Conservation (phyloP, 2,113 vertebrate genomes). For the Lepus timidus region DNA sequence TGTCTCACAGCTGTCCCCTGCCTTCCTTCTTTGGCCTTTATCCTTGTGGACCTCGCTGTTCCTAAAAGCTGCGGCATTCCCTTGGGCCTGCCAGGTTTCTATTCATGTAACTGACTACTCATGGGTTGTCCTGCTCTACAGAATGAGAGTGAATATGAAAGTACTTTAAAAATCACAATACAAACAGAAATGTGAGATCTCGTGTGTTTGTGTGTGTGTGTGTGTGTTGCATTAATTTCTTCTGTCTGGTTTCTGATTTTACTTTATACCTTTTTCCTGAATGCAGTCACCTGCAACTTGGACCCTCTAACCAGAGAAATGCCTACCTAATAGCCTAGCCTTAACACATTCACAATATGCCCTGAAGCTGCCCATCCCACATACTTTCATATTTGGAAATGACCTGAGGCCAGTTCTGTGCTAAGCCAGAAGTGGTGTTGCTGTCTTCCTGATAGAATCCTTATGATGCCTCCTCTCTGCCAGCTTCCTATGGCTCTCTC, state of each 20-base stretch:
- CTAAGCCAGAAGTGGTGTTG: not conserved
- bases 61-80: not conserved
- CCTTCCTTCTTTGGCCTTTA: not conserved
- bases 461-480: not conserved
- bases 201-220: not conserved
- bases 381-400: slow-evolving; percentile 58
- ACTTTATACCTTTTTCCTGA: not conserved
- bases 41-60: not conserved
- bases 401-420: not conserved
- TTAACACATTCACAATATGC: not conserved
- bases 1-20: not conserved
- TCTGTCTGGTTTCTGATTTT: slow-evolving; percentile 41
- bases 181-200: not conserved
- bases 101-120: not conserved
- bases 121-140: not conserved
- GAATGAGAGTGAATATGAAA: slow-evolving; percentile 37
- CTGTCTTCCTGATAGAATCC: not conserved
- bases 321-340: not conserved
- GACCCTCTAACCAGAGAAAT: not conserved
- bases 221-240: not conserved
- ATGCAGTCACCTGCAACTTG: slow-evolving; percentile 15
- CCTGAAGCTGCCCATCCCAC: not conserved
- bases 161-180: not conserved
- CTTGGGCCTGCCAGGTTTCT: not conserved
- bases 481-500: not conserved